These are phyloP conservation scores for Lamellibrachia columna DNA, from an alignment of 2,888 invertebrate genomes.

Conservation along the genomic window DNA sequence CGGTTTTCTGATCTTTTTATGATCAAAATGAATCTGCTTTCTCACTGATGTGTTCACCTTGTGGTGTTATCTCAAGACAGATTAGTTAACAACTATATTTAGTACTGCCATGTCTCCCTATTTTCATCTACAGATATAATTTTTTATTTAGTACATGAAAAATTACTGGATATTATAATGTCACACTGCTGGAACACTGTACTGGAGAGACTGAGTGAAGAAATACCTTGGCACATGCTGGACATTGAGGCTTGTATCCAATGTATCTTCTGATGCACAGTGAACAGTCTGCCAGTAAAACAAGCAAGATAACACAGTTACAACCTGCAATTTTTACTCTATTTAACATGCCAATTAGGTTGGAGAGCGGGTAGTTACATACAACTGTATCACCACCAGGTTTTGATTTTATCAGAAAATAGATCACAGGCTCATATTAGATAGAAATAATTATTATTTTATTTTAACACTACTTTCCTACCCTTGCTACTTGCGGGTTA, in stretches of 20 bases:
- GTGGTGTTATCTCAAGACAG: too few relatives aligned
- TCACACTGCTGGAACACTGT: not conserved
- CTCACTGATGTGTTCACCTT: too few relatives aligned
- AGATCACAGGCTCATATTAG: not conserved
- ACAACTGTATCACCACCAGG: not conserved
- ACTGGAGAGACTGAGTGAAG: conserved; percentile 22
- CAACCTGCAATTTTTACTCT: not conserved
- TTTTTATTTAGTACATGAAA: not conserved
- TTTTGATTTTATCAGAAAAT: not conserved
- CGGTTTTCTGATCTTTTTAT: not conserved
- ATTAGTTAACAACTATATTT: not conserved
- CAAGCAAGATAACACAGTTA: conserved; percentile 20
- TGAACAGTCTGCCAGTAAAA: conserved; percentile 67
- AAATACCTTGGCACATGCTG: conserved; percentile 65
- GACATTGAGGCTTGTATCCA: conserved; percentile 69
- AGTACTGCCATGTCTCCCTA: not conserved
- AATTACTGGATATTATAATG: not conserved
- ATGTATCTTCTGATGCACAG: conserved; percentile 69
- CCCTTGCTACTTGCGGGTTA: too few relatives aligned
- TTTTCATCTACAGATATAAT: not conserved
- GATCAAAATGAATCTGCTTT: not conserved
- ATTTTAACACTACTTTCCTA: too few relatives aligned
- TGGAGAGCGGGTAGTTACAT: not conserved
- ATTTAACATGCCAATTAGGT: not conserved
- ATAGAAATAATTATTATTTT: too few relatives aligned